Base-by-base conservation (phyloP, 2,113 vertebrate species). In the Callospermophilus lateralis region DNA sequence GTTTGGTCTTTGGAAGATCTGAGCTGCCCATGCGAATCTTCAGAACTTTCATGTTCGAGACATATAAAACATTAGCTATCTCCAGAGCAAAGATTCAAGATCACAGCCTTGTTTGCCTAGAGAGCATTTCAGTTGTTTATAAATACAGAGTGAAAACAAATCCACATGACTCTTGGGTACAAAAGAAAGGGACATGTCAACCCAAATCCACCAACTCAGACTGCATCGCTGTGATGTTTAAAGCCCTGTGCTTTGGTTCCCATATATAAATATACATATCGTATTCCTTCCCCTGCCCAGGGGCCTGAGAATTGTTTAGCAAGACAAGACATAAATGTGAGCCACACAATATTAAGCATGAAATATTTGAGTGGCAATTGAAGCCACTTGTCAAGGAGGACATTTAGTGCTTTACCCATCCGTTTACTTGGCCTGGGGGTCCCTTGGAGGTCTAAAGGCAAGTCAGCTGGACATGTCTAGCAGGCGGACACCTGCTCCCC, bases 241-340 rank as follows among this genome's bases (percentile, higher is more conserved):
- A 73, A 53, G 19, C 34, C 7, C 12, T n/a, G 42, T 13, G 65
- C 15, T n/a, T n/a, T 73, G 55, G 55, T 55, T 6, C 19, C 6
- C 0, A 0, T 55, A 55, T 17, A 11, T 58, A 3, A 22, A 37
- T 70, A 19, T 7, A 11, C 7, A 1, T 2, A 10, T 74, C 28
- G 4, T 22, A 4, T 12, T 39, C 17, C 8, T 68, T 81, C 51
- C 5, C 20, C 45, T 67, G 34, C 8, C 73, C 73, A 32, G 17
- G 63, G 55, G 7, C 48, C 28, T 39, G 16, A 16, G 37, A 17
- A 53, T 83, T 77, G 28, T 22, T 53, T 67, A n/a, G n/a, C 37
- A 81, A 95, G 9, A 48, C 45, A 65, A 92, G 30, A 39, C 10
- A n/a, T 68, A 88, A 88, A 48, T 45, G 53, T 12, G 77, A 83